Percentiles rank a stretch among this genome's conserved stretches.
Evolutionary conservation across 2,797 vertebrate species (phyloP).

Genomic region (Pangasius djambal): DNA sequence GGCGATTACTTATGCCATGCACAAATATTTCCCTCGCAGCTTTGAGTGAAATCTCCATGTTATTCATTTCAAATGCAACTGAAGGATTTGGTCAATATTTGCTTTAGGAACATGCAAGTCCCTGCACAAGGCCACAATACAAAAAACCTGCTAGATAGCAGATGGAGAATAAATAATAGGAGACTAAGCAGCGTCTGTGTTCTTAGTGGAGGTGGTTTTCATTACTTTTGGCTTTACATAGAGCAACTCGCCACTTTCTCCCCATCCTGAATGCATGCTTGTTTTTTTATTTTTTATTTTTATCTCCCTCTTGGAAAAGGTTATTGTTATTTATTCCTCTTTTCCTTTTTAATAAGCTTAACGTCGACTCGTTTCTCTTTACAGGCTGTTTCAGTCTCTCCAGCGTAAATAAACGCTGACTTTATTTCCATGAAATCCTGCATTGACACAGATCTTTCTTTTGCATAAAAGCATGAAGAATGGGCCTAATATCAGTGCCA

Average conservation of each 20-base stretch:
- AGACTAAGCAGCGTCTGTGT: conserved; percentile 49
- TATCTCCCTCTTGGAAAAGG: conserved; percentile 77
- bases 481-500: conserved; percentile 93
- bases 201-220: conserved; percentile 54
- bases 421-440: conserved; percentile 99
- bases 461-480: conserved; percentile 99
- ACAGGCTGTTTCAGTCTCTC: conserved; percentile 90
- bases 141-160: conserved; percentile 52
- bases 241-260: conserved; percentile 62
- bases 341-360: conserved; percentile 91
- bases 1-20: conserved; percentile 42
- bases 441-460: conserved; percentile 97
- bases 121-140: conserved; percentile 51
- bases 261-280: conserved; percentile 65
- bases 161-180: conserved; percentile 53
- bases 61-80: conserved; percentile 61
- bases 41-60: conserved; percentile 59
- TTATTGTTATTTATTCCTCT: conserved; percentile 70
- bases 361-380: conserved; percentile 91
- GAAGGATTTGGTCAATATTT: conserved; percentile 62
- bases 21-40: conserved; percentile 56
- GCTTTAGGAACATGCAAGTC: conserved; percentile 57
- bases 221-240: conserved; percentile 61
- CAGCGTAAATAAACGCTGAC: conserved; percentile 91
- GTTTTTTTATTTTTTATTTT: neutral